These are phyloP conservation scores for Muschampia plurimacula DNA, from an alignment of 2,888 invertebrate genomes.

Conservation along the genomic window DNA sequence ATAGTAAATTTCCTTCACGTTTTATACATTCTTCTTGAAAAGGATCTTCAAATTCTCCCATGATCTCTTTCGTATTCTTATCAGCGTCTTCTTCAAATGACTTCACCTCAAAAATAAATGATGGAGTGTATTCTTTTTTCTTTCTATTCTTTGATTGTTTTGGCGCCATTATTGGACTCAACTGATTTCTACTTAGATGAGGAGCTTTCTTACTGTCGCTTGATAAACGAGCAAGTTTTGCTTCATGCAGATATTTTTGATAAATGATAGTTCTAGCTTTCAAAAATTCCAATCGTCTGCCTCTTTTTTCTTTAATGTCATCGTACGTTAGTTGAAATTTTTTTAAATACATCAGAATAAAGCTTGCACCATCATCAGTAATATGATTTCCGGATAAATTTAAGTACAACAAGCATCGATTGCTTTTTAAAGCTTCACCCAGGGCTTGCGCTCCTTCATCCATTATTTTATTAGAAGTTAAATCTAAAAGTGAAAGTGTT, in stretches of 20 bases:
- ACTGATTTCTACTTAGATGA: neutral
- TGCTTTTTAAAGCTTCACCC: slow-evolving; percentile 56
- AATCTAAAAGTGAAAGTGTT: slow-evolving; percentile 55
- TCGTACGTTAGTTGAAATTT: slow-evolving; percentile 54
- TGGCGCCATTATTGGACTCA: neutral
- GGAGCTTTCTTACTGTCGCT: slow-evolving; percentile 23
- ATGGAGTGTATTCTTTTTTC: slow-evolving; percentile 14
- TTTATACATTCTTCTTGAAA: slow-evolving; percentile 48
- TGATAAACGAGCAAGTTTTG: slow-evolving; percentile 27
- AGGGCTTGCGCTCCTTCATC: slow-evolving; percentile 56
- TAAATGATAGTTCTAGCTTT: slow-evolving; percentile 47
- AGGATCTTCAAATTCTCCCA: slow-evolving; percentile 53
- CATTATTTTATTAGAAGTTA: slow-evolving; percentile 60
- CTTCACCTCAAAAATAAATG: slow-evolving; percentile 13
- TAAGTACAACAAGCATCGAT: slow-evolving; percentile 60
- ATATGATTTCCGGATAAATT: slow-evolving; percentile 63
- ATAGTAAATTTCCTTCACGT: slow-evolving; percentile 44
- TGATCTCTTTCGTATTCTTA: slow-evolving; percentile 46
- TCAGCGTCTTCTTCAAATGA: slow-evolving; percentile 46
- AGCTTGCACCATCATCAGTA: slow-evolving; percentile 55
- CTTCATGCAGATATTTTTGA: slow-evolving; percentile 48
- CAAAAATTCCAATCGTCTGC: slow-evolving; percentile 47
- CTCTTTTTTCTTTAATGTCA: slow-evolving; percentile 49
- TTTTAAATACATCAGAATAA: slow-evolving; percentile 54
- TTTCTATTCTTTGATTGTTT: neutral